Percentiles rank a stretch among this genome's conserved stretches.
Evolutionary conservation across 2,113 vertebrate genomes (phyloP).

Genomic region (Eidolon helvum): DNA sequence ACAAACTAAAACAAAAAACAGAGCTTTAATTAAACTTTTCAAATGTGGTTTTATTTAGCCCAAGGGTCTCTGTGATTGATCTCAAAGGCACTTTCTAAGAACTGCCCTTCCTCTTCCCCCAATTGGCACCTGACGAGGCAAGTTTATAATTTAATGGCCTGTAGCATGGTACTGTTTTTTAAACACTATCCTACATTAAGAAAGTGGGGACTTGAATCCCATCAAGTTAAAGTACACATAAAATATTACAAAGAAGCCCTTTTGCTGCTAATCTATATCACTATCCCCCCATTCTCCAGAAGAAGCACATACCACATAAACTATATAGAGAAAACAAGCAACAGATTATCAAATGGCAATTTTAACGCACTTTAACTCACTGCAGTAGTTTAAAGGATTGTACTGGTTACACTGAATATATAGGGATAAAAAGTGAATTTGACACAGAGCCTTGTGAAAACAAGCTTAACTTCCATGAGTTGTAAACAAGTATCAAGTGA

Average conservation of each 20-base stretch:
- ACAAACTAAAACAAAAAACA: background rate
- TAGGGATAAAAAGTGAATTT: constrained; percentile 68
- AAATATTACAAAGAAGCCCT: background rate
- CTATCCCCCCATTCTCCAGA: background rate
- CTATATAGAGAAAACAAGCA: background rate
- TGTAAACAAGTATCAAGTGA: constrained; percentile 83
- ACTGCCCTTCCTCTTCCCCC: background rate
- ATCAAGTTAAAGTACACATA: background rate
- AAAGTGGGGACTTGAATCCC: background rate
- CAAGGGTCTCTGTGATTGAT: background rate
- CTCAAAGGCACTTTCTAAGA: constrained; percentile 42
- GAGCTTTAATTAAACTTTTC: background rate
- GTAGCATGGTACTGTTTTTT: background rate
- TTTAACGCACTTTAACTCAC: background rate
- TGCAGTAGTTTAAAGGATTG: background rate
- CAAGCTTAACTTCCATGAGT: constrained; percentile 71
- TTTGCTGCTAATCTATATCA: background rate
- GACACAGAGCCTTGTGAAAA: constrained; percentile 76
- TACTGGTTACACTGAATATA: background rate
- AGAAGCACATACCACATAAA: background rate
- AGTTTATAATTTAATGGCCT: background rate
- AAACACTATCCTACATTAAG: background rate
- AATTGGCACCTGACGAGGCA: background rate
- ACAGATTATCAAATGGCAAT: background rate
- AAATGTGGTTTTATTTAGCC: background rate